Percentiles rank a stretch among this genome's conserved stretches.
These are phyloP conservation scores for Dendropsophus ebraccatus DNA, from an alignment of 2,113 vertebrate species.

Conservation along the genomic window DNA sequence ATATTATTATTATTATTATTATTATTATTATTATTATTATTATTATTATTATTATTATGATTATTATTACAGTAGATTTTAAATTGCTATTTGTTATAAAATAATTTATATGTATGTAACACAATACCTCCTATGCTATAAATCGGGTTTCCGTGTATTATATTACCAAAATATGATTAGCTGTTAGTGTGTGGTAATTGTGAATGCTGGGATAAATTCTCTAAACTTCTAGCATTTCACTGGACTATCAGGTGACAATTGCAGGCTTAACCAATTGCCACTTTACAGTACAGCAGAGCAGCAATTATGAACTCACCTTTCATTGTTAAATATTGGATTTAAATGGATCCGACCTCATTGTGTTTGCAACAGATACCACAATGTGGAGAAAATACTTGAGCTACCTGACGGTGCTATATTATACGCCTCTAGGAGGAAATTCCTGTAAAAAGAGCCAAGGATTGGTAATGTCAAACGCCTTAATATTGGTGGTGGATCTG, in stretches of 20 bases:
- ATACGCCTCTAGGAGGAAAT: constrained; percentile 27
- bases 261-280: constrained; percentile 53
- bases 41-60: too few relatives aligned
- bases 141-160: constrained; percentile 28
- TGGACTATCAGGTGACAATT: constrained; percentile 42
- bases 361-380: constrained; percentile 44
- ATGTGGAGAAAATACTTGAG: constrained; percentile 36
- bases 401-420: not conserved
- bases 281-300: constrained; percentile 54
- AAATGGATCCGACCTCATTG: constrained; percentile 50
- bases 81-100: not conserved
- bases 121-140: not conserved
- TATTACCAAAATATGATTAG: not conserved
- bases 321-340: constrained; percentile 56
- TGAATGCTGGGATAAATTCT: constrained; percentile 43
- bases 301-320: constrained; percentile 63
- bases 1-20: too few relatives aligned
- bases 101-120: not conserved
- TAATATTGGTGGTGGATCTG: constrained; percentile 26
- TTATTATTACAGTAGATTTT: too few relatives aligned
- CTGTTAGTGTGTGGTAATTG: constrained; percentile 43
- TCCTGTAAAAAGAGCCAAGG: constrained; percentile 20
- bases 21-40: too few relatives aligned
- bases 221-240: constrained; percentile 57
- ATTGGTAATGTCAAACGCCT: constrained; percentile 22